A percentile compares a stretch with the other conserved stretches of the same genome.
These are phyloP conservation scores for Adoxophyes honmai DNA, from an alignment of 1,140 invertebrate species.

Conservation along the genomic window DNA sequence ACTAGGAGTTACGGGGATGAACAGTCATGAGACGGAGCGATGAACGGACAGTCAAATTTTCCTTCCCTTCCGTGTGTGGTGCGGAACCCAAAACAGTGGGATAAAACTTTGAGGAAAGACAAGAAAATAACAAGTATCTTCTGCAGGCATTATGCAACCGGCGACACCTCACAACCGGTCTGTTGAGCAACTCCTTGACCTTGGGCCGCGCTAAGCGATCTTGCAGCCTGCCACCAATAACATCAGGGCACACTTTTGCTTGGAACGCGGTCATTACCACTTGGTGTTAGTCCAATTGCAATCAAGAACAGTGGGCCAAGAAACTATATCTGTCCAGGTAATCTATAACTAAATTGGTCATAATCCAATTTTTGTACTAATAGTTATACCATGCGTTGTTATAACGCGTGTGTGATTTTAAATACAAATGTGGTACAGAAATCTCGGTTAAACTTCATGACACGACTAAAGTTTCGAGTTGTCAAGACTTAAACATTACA, in stretches of 20 bases:
- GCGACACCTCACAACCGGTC: constrained; percentile 39
- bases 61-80: too few species aligned
- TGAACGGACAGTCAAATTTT: too few species aligned
- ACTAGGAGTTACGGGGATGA: too few species aligned
- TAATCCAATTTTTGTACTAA: constrained; percentile 23
- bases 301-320: constrained; percentile 64
- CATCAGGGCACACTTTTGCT: constrained; percentile 48
- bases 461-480: too few species aligned
- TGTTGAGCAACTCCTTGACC: constrained; percentile 56
- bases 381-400: not conserved
- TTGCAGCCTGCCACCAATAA: constrained; percentile 36
- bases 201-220: constrained; percentile 33
- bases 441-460: too few species aligned
- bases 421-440: too few species aligned
- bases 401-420: too few species aligned
- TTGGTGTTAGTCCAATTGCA: constrained; percentile 68
- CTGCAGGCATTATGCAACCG: constrained; percentile 33
- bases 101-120: too few species aligned
- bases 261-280: constrained; percentile 55
- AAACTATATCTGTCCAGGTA: constrained; percentile 35
- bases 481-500: too few species aligned
- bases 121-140: too few species aligned
- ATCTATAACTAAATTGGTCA: constrained; percentile 23
- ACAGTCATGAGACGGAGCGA: too few species aligned
- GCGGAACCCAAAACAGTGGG: too few species aligned